These are phyloP conservation scores for Actinia tenebrosa DNA, from an alignment of 64 coral and sea anemone species.

Conservation along the genomic window DNA sequence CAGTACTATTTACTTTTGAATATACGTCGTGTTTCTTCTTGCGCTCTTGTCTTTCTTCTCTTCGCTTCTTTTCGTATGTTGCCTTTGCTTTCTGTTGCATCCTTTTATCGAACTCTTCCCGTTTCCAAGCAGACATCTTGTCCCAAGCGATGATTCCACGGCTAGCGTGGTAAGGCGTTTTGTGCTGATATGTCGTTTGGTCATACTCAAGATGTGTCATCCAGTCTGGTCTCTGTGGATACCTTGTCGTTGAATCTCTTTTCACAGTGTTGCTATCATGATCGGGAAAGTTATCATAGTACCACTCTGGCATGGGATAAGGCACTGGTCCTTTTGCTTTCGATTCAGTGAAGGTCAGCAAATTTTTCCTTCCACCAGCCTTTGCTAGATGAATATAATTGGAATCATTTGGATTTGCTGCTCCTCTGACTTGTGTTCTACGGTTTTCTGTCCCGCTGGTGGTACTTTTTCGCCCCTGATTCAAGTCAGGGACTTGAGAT, in stretches of 20 bases:
- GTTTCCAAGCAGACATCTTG: slow-evolving; percentile 52
- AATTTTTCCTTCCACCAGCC: slow-evolving; percentile 44
- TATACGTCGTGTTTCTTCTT: not conserved
- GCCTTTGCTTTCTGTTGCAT: slow-evolving; percentile 14
- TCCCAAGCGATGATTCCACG: slow-evolving; percentile 51
- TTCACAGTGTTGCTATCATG: not conserved
- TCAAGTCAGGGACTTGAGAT: slow-evolving; percentile 58
- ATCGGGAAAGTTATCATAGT: slow-evolving; percentile 24
- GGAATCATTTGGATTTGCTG: slow-evolving; percentile 14
- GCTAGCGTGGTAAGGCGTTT: not conserved
- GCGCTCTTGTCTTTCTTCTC: not conserved
- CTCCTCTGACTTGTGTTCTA: not conserved
- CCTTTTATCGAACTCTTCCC: slow-evolving; percentile 41
- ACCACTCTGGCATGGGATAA: slow-evolving; percentile 52
- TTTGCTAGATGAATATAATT: slow-evolving; percentile 54
- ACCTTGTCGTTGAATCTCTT: slow-evolving; percentile 3
- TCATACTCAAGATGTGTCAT: slow-evolving; percentile 40
- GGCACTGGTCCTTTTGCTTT: not conserved
- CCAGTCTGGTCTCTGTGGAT: slow-evolving; percentile 38
- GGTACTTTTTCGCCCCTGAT: not conserved
- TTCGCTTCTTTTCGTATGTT: slow-evolving; percentile 11
- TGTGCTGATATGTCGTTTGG: not conserved
- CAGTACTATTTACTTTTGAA: not conserved
- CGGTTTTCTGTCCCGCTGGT: not conserved
- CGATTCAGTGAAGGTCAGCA: slow-evolving; percentile 27